Evolutionary conservation across 2,888 invertebrate species (phyloP), one percentile per base, ranked within the genome.

Genomic region (Thereva nobilitata): DNA sequence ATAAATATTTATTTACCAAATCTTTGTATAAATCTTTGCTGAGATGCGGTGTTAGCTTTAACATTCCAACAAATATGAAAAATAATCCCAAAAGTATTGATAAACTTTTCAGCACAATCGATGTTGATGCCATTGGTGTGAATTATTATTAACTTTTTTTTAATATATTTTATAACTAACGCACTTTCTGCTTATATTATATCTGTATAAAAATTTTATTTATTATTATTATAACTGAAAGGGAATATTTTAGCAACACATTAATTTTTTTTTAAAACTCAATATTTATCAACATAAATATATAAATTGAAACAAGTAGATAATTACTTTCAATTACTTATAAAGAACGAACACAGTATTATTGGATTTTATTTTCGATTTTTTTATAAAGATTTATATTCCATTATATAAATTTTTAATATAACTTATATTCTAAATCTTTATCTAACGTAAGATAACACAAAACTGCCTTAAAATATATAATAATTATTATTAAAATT

Each of bases 21-120:
- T 97, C 96, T 85, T 93, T 95, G 81, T 97, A 96, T 71, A 97
- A 86, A 82, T 97, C 97, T 84, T 93, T 93, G 75, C 94, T 96
- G 72, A 97, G 88, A 75, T 90, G 87, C 72, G 95, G 94, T 70
- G 95, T 92, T 71, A 97, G 82, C 83, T 97, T 97, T 77, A 97
- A 90, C 68, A 92, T 89, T 68, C 97, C 97, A 72, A 96, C 93
- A 80, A 97, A 95, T 77, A 97, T 89, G 81, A 97, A 97, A 84
- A 97, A 97, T 75, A 96, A 84, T 70, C 97, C 97, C 78, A 97
- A 84, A 63, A 97, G 87, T 75, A 97, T 84, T 59, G 96, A 96
- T 75, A 97, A 86, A 78, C 95, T 94, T 82, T 89, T 93, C 71
- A 97, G 82, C 73, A 95, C 96, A 75, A 95, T 89, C 73, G 92